A percentile compares a stretch with the other conserved stretches of the same genome.
Conservation (phyloP, 2,888 invertebrate species). For the Eristalinus sepulchralis region DNA sequence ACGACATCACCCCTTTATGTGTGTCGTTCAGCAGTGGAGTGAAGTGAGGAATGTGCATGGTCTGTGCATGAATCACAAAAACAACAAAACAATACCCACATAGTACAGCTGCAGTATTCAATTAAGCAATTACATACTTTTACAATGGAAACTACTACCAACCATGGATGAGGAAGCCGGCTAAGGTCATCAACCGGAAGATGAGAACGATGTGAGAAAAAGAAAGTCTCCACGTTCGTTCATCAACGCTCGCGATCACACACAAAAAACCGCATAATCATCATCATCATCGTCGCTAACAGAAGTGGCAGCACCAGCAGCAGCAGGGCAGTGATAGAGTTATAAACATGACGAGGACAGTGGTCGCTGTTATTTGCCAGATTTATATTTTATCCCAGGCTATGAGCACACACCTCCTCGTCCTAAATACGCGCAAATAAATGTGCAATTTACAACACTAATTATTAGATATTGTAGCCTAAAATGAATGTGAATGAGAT, state of each 20-base stretch:
- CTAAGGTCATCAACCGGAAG: constrained; percentile 80
- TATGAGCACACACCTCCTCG: background rate
- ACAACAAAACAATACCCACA: constrained; percentile 20
- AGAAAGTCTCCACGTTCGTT: constrained; percentile 61
- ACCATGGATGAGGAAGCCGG: constrained; percentile 73
- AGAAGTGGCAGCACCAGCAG: background rate
- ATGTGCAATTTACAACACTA: constrained; percentile 28
- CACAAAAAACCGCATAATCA: background rate
- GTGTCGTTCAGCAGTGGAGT: constrained; percentile 3
- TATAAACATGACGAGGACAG: background rate
- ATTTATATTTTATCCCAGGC: constrained; percentile 20
- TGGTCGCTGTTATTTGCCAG: background rate
- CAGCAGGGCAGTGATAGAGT: background rate
- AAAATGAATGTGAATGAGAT: background rate
- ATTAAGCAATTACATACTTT: constrained; percentile 56
- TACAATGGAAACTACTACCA: constrained; percentile 43
- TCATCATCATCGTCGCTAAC: background rate
- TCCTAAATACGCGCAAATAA: constrained; percentile 24
- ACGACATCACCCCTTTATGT: constrained; percentile 18
- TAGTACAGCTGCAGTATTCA: constrained; percentile 35
- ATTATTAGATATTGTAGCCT: constrained; percentile 26
- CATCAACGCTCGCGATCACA: constrained; percentile 21
- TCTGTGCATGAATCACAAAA: background rate
- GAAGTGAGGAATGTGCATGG: constrained; percentile 5
- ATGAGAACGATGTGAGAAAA: constrained; percentile 67